Evolutionary conservation across 2,888 invertebrate genomes (phyloP), one percentile per base, ranked within the genome.

Genomic region (Norana najaformis): DNA sequence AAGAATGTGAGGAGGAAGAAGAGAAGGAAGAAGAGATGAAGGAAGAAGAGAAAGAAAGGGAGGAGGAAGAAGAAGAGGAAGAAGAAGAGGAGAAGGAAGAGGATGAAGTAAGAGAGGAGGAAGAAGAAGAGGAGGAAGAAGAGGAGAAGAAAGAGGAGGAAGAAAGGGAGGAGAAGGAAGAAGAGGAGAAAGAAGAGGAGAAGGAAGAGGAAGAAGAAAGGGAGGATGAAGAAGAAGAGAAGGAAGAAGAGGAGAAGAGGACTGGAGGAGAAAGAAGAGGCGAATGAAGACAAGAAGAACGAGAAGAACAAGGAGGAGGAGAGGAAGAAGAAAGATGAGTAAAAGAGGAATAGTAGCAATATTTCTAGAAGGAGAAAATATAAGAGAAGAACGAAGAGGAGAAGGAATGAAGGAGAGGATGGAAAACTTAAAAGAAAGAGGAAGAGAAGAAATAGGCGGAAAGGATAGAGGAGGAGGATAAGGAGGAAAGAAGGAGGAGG

Each of bases 61-160:
- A 41, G 41, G 41, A 41, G 18, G 41, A 41, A 34, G 39, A n/a
- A 34, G 89, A 39, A 83, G 85, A 35, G 34, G 23, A 88, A 6
- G 37, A 53, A 37, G 88, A 39, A 34, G 34, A 35, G 69, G 90
- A 90, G 88, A 23, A 35, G 90, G 85, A 85, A 85, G 39, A 38
- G 37, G 83, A 85, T 23, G 85, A 85, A 41, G 39, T 36, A 41
- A 39, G 85, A 85, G 36, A 89, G 83, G 36, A 89, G 89, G 35
- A 89, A n/a, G 35, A 69, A 36, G 35, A 53, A 16, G 38, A 37
- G 83, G 18, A 69, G 37, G 35, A 36, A 35, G 69, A 69, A 37
- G 18, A 69, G 83, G 36, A 8, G 83, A 53, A 37, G 37, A 36
- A 69, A 34, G 16, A 69, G 35, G 37, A 69, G n/a, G 13, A 69